Percentiles rank a stretch among this genome's conserved stretches.
These are phyloP conservation scores for Nomada ferruginata DNA, from an alignment of 2,888 invertebrate species.

Conservation along the genomic window DNA sequence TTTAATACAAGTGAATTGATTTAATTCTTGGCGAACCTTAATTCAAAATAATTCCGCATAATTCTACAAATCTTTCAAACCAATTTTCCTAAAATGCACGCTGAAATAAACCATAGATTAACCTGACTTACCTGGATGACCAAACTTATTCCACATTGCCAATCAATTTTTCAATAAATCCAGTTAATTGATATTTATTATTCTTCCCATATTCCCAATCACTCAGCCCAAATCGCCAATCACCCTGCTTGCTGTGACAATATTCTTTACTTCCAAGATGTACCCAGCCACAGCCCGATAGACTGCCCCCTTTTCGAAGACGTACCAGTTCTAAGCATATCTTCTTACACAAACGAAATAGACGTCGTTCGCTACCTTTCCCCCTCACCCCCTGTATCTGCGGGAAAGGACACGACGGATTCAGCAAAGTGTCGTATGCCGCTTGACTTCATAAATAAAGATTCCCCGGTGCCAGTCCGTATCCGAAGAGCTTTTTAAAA, in stretches of 20 bases:
- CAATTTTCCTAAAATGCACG: too few species aligned
- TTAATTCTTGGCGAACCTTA: not conserved
- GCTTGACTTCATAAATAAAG: constrained; percentile 78
- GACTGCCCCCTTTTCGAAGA: constrained; percentile 29
- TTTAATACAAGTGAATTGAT: too few species aligned
- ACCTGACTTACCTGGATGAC: too few species aligned
- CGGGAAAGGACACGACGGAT: constrained; percentile 61
- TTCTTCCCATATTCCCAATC: too few species aligned
- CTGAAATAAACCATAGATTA: too few species aligned
- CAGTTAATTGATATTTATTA: too few species aligned
- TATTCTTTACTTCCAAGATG: not conserved
- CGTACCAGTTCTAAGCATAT: constrained; percentile 4
- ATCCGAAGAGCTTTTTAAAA: constrained; percentile 74
- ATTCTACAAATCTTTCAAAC: too few species aligned
- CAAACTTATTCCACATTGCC: too few species aligned
- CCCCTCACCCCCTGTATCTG: constrained; percentile 14
- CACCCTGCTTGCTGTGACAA: constrained; percentile 5
- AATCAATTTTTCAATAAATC: too few species aligned
- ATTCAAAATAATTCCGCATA: not conserved
- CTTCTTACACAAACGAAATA: not conserved
- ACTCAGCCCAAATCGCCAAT: not conserved
- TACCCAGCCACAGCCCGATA: constrained; percentile 30
- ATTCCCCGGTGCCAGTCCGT: constrained; percentile 68
- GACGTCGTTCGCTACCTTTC: constrained; percentile 1
- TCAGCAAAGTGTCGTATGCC: constrained; percentile 67